Percentiles rank a stretch among this genome's conserved stretches.
Evolutionary conservation across 2,113 vertebrate genomes (phyloP).

Genomic region (Thymallus thymallus): DNA sequence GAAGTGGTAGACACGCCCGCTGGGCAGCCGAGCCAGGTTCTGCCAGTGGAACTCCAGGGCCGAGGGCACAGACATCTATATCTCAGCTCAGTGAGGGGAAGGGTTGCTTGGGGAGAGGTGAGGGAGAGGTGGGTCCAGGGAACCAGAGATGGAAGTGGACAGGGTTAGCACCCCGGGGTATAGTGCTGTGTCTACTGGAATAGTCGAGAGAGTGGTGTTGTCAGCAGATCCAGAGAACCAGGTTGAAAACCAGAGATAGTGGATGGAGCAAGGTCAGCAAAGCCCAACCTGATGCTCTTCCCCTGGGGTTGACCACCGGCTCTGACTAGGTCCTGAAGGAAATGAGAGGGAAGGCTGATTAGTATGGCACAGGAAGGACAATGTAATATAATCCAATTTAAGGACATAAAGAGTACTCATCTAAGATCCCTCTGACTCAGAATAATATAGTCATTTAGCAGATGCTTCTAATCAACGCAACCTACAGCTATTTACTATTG

Average conservation of each 20-base stretch:
- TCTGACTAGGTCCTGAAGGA: conserved; percentile 33
- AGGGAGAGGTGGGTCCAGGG: background rate
- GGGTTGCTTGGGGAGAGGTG: background rate
- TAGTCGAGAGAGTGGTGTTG: conserved; percentile 2
- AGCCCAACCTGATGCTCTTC: conserved; percentile 20
- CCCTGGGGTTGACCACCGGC: conserved; percentile 10
- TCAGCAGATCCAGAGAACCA: background rate
- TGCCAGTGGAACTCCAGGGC: conserved; percentile 93
- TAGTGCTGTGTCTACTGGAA: background rate
- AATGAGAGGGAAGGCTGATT: background rate
- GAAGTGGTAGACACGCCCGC: conserved; percentile 87
- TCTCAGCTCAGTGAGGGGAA: background rate
- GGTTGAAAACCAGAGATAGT: background rate
- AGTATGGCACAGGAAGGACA: background rate
- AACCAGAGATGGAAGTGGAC: background rate
- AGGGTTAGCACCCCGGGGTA: background rate
- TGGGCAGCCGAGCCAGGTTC: conserved; percentile 83
- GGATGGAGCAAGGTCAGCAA: conserved; percentile 19
- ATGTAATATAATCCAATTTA: background rate
- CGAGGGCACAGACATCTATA: conserved; percentile 81
- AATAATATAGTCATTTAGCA: background rate
- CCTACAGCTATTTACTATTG: too few relatives aligned
- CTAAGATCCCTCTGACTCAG: background rate
- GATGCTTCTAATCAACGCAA: too few relatives aligned
- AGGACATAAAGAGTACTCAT: background rate